Percentiles rank a stretch among this genome's conserved stretches.
Evolutionary conservation across 2,888 invertebrate genomes (phyloP).

Genomic region (Dryadula phaetusa): DNA sequence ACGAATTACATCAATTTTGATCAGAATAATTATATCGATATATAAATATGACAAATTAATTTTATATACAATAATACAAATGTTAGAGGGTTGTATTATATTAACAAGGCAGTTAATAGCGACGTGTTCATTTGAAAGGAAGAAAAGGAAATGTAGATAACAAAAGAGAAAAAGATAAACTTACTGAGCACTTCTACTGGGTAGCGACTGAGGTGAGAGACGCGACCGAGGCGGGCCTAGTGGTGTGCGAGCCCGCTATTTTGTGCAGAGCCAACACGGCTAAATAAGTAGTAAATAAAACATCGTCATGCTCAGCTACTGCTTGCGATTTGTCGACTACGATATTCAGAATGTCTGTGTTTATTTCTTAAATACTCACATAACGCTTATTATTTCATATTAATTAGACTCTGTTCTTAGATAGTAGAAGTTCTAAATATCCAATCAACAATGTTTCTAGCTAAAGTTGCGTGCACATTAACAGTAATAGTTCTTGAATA

Average conservation of each 20-base stretch:
- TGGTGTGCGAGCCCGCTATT: conserved; percentile 48
- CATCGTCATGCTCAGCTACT: conserved; percentile 11
- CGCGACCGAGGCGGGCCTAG: conserved; percentile 51
- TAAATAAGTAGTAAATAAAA: conserved; percentile 55
- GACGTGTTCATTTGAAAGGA: background rate
- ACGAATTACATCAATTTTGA: no score
- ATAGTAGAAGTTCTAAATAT: conserved; percentile 1
- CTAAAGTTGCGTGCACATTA: conserved; percentile 13
- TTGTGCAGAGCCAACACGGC: conserved; percentile 85
- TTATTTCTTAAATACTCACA: no score
- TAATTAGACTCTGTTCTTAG: background rate
- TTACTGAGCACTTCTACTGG: conserved; percentile 53
- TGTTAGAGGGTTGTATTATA: no score
- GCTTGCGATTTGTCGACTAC: background rate
- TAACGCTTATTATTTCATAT: no score
- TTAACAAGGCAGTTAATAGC: no score
- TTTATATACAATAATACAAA: no score
- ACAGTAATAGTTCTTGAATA: no score
- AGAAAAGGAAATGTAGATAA: background rate
- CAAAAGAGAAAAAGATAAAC: conserved; percentile 46
- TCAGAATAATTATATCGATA: no score
- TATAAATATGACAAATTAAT: no score
- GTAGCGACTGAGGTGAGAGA: conserved; percentile 49
- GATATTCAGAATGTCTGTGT: background rate
- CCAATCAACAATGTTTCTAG: background rate